A percentile compares a stretch with the other conserved stretches of the same genome.
phyloP scores from a whole-genome alignment of 2,113 vertebrate genomes.

The Leucoraja erinaceus region DNA sequence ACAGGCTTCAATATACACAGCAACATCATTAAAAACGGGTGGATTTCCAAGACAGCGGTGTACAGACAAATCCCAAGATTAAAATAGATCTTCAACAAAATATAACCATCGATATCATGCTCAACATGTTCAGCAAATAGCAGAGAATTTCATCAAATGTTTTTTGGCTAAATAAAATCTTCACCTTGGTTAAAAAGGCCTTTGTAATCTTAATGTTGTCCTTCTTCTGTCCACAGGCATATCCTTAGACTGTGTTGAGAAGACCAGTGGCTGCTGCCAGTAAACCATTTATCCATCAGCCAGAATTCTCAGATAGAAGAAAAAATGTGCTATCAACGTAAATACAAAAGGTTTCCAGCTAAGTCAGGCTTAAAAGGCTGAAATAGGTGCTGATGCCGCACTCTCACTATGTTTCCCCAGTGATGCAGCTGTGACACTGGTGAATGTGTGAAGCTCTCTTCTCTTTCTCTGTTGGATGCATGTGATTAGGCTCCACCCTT shows the following conservation, averaged over 20 bases:
- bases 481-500: conserved; percentile 34
- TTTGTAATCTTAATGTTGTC: conserved; percentile 29
- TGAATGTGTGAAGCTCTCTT: conserved; percentile 24
- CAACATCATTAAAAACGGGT: conserved; percentile 30
- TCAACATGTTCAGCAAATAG: background rate
- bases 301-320: background rate
- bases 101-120: background rate
- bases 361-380: conserved; percentile 8
- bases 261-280: conserved; percentile 2
- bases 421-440: conserved; percentile 34
- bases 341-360: conserved; percentile 29
- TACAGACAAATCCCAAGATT: conserved; percentile 1
- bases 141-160: background rate
- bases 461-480: conserved; percentile 33
- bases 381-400: conserved; percentile 23
- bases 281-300: conserved; percentile 29
- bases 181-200: conserved; percentile 19
- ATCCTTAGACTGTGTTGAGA: background rate
- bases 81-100: conserved; percentile 29
- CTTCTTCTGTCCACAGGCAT: conserved; percentile 32
- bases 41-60: background rate
- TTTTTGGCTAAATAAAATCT: background rate
- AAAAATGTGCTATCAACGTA: background rate
- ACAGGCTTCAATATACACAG: conserved; percentile 19
- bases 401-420: conserved; percentile 32